Evolutionary conservation across 1,140 invertebrate species (phyloP), one percentile per base, ranked within the genome.

Genomic region (Pseudomyrmex concolor): DNA sequence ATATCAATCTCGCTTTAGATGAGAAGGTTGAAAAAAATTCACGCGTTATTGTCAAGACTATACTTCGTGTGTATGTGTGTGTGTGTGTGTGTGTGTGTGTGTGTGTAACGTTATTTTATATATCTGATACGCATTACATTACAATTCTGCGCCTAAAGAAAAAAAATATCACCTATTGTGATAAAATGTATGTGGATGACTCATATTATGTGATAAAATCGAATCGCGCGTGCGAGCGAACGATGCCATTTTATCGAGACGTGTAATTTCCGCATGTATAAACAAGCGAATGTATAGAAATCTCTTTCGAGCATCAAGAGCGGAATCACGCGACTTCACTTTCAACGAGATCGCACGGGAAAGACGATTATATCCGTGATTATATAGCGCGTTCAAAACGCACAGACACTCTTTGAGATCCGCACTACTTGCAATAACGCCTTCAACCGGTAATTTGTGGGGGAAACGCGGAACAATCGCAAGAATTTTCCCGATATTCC

Each of bases 81-180:
- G 25, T 25, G 2, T 25, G 25, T 34, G 5, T 7, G 34, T 34
- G 0, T 34, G 34, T 34, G 34, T 34, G 34, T 34, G 3, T 5
- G 25, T 34, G 25, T 34, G 25, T 34, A 4, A 34, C 34, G 5
- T 34, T 34, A 0, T 34, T 34, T 34, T 34, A 34, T 34, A 34
- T 34, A 34, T 34, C 34, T 4, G 72, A 76, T 51, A n/a, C 22
- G n/a, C 43, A 67, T 78, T 25, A 48, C 34, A 57, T 68, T 78
- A 34, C 34, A 5, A 34, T 34, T 34, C 34, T 77, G 25, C 74
- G 51, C 48, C 9, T 59, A 17, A 45, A 48, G 4, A 34, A 34
- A 34, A 34, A 48, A 62, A 22, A 70, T 34, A 78, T 70, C 25
- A 25, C 34, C 5, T 34, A 34, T 34, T 34, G 8, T 19, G 22